A percentile compares a stretch with the other conserved stretches of the same genome.
Conservation (phyloP, 2,113 vertebrate genomes). For the Gobiocypris rarus region DNA sequence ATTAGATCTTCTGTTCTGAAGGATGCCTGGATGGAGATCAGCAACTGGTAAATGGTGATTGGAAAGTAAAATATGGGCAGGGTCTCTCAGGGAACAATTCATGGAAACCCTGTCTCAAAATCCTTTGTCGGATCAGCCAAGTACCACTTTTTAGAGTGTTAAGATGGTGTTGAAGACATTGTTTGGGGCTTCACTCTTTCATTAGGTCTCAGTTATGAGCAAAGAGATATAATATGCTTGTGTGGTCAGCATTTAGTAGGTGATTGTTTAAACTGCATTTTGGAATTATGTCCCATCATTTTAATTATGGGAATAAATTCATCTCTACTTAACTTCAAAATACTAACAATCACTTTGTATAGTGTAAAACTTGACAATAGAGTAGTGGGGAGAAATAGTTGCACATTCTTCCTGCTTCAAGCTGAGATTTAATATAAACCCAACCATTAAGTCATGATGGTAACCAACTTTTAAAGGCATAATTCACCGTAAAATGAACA, state of each 20-base stretch:
- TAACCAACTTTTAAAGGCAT: background rate
- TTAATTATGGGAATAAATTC: background rate
- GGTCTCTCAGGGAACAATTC: slow-evolving; percentile 50
- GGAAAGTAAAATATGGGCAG: slow-evolving; percentile 8
- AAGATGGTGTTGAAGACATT: background rate
- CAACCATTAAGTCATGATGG: background rate
- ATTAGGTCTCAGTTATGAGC: background rate
- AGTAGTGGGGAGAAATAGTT: background rate
- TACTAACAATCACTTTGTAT: background rate
- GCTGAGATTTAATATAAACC: background rate
- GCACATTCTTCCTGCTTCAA: background rate
- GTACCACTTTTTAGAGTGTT: background rate
- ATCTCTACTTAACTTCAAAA: background rate
- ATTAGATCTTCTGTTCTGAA: slow-evolving; percentile 6
- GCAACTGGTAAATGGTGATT: background rate
- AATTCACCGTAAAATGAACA: background rate
- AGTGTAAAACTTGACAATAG: background rate
- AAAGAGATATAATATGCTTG: background rate
- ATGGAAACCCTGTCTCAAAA: background rate
- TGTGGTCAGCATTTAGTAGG: background rate
- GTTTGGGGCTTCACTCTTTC: background rate
- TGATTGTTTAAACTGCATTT: background rate
- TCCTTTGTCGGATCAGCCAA: background rate
- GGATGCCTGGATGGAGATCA: background rate
- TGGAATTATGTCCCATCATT: background rate